Evolutionary conservation across 2,113 vertebrate species (phyloP).

Genomic region (Nannospalax galili): DNA sequence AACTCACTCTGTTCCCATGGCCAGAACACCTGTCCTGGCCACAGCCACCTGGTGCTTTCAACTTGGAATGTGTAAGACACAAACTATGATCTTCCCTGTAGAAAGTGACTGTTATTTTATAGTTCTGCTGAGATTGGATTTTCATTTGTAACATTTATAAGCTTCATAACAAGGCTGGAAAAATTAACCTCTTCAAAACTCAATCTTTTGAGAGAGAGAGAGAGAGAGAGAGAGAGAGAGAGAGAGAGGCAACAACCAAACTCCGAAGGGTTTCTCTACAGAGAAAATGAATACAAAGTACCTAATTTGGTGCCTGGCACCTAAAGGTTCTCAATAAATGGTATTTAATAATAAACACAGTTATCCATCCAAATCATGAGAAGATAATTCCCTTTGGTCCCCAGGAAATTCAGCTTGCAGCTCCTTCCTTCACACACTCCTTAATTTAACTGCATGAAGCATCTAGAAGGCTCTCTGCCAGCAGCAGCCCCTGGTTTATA

Average conservation of each 20-base stretch:
- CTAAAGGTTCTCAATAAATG: constrained; percentile 1
- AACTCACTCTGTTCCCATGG: background rate
- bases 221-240: background rate
- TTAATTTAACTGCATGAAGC: background rate
- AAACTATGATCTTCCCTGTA: background rate
- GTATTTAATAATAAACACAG: constrained; percentile 11
- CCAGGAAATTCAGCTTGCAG: background rate
- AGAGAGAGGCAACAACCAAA: background rate
- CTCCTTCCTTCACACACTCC: background rate
- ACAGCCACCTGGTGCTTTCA: background rate
- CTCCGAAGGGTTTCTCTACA: background rate
- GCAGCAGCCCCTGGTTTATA: background rate
- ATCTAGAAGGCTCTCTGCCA: constrained; percentile 35
- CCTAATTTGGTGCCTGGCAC: background rate
- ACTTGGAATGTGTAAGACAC: background rate
- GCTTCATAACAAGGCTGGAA: background rate
- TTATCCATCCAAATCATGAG: background rate
- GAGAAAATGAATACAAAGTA: background rate
- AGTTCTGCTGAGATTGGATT: background rate
- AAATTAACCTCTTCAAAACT: constrained; percentile 37
- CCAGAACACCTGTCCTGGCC: background rate
- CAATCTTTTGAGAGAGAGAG: background rate
- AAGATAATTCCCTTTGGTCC: background rate
- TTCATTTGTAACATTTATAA: background rate
- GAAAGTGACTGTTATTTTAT: constrained; percentile 31